Evolutionary conservation across 1,140 invertebrate genomes (phyloP).

Genomic region (Aplysia californica): DNA sequence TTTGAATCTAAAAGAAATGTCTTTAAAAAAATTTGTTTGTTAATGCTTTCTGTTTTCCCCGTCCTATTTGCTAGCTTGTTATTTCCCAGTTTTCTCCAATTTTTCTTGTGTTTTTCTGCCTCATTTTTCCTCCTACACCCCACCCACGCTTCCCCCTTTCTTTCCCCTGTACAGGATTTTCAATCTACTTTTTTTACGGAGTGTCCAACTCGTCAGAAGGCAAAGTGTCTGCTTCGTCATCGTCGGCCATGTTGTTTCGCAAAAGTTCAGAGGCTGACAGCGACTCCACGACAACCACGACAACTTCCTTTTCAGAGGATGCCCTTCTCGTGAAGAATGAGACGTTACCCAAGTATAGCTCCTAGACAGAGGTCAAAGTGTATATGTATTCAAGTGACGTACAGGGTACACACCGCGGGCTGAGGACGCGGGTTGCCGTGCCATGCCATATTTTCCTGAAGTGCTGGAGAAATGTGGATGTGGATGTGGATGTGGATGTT

Average conservation of each 20-base stretch:
- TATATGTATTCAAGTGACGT: too few species aligned
- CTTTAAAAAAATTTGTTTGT: background rate
- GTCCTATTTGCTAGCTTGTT: background rate
- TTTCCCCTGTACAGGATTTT: constrained; percentile 77
- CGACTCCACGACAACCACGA: background rate
- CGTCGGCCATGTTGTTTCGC: background rate
- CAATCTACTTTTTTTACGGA: constrained; percentile 93
- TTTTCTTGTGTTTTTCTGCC: background rate
- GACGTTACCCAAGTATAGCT: too few species aligned
- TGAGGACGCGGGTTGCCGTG: too few species aligned
- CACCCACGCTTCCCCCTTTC: too few species aligned
- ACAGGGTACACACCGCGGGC: too few species aligned
- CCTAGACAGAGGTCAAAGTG: too few species aligned
- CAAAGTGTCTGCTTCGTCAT: background rate
- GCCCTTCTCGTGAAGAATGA: background rate
- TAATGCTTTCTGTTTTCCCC: background rate
- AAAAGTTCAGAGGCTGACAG: background rate
- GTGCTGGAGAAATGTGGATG: too few species aligned
- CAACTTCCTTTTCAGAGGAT: background rate
- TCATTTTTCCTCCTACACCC: constrained; percentile 18
- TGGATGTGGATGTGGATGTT: too few species aligned
- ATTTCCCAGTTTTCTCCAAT: background rate
- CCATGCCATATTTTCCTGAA: too few species aligned
- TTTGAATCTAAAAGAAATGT: background rate
- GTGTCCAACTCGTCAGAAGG: constrained; percentile 75